phyloP scores from a whole-genome alignment of 2,113 vertebrate species.

The Nannospalax galili region DNA sequence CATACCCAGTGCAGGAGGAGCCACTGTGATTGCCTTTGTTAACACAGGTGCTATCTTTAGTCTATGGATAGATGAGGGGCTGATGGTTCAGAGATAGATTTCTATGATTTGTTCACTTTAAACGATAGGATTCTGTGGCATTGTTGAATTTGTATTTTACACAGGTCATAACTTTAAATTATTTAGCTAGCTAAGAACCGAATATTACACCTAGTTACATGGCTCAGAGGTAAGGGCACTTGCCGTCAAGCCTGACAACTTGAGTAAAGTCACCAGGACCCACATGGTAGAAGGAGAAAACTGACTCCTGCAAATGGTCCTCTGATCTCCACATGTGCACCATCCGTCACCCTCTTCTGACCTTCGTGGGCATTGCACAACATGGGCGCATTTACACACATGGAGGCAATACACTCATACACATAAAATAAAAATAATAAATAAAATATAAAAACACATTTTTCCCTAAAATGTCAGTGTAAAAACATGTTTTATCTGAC shows the following conservation, averaged over 20 bases:
- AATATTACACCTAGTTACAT: not conserved
- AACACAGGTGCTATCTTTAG: not conserved
- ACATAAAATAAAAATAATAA: no score
- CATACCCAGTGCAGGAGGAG: not conserved
- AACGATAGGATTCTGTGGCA: not conserved
- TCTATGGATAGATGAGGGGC: not conserved
- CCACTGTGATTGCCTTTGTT: not conserved
- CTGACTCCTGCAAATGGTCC: not conserved
- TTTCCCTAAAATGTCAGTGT: not conserved
- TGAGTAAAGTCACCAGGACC: not conserved
- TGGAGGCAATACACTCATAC: no score
- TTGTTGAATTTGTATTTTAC: not conserved
- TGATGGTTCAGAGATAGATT: not conserved
- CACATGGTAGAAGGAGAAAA: no score
- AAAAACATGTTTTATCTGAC: not conserved
- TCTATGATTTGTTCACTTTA: not conserved
- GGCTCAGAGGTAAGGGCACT: not conserved
- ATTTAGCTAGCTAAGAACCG: not conserved
- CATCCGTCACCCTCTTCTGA: no score
- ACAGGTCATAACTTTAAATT: not conserved
- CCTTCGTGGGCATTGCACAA: no score
- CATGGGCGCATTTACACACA: no score
- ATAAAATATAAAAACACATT: no score
- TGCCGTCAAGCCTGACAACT: not conserved
- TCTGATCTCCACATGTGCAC: not conserved